phyloP scores from a whole-genome alignment of 2,797 vertebrate genomes.

The Gambusia yucatana region DNA sequence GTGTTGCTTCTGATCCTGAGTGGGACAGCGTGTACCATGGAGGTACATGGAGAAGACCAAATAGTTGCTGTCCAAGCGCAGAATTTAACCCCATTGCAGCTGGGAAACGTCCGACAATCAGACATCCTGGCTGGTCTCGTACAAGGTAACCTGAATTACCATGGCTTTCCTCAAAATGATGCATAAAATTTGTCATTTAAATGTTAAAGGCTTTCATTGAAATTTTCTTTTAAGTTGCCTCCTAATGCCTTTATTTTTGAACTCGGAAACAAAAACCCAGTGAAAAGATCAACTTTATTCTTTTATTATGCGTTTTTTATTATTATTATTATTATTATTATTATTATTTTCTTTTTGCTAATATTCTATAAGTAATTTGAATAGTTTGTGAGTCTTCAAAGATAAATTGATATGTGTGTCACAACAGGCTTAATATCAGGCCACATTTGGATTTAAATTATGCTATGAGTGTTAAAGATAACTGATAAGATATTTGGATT shows the following conservation, averaged over 20 bases:
- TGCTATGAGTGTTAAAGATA: not conserved
- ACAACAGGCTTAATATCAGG: not conserved
- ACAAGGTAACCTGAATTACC: slow-evolving; percentile 66
- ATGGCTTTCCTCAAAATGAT: not conserved
- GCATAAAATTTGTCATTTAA: not conserved
- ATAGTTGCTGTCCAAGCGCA: slow-evolving; percentile 84
- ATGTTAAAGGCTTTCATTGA: not conserved
- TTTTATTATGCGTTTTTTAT: not conserved
- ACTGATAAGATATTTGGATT: not conserved
- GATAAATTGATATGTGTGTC: not conserved
- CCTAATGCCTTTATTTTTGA: not conserved
- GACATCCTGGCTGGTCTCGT: slow-evolving; percentile 81
- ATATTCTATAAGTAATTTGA: not conserved
- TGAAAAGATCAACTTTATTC: not conserved
- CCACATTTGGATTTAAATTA: not conserved
- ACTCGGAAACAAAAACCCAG: not conserved
- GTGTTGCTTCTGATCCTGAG: slow-evolving; percentile 86
- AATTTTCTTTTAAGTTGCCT: not conserved
- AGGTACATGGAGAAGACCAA: slow-evolving; percentile 86
- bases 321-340: too few species aligned
- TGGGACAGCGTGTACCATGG: slow-evolving; percentile 83
- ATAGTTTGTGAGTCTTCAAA: not conserved
- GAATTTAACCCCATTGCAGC: slow-evolving; percentile 82
- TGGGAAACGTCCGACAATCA: slow-evolving; percentile 85
- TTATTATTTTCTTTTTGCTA: not conserved